phyloP scores from a whole-genome alignment of 2,113 vertebrate species.

The Rutilus rutilus region DNA sequence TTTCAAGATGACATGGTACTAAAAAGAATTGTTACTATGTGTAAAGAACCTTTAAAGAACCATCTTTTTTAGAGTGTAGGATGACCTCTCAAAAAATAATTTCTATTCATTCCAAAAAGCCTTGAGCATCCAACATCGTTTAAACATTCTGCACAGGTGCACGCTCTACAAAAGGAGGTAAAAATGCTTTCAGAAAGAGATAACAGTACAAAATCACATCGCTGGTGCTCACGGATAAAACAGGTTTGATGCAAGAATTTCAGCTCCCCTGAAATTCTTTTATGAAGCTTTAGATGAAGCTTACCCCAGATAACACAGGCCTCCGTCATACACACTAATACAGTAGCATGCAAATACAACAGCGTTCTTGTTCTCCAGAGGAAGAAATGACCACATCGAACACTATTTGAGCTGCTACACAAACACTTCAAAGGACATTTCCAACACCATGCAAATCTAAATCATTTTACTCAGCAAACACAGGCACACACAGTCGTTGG shows the following conservation, averaged over 20 bases:
- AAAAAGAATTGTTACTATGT: too few relatives aligned
- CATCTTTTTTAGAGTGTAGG: neutral
- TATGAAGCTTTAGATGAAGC: neutral
- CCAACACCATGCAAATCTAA: conserved; percentile 16
- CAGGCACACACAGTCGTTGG: neutral
- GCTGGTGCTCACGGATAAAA: conserved; percentile 1
- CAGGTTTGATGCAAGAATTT: conserved; percentile 32
- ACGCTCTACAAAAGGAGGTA: neutral
- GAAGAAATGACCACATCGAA: neutral
- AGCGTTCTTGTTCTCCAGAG: neutral
- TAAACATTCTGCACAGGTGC: conserved; percentile 22
- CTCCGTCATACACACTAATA: neutral
- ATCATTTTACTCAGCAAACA: neutral
- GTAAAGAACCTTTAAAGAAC: too few relatives aligned
- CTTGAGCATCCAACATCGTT: neutral
- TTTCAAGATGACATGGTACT: too few relatives aligned
- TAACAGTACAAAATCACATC: conserved; percentile 2
- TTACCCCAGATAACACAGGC: neutral
- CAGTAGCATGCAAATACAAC: neutral
- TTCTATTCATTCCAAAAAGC: neutral
- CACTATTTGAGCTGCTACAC: conserved; percentile 1
- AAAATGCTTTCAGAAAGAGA: conserved; percentile 7
- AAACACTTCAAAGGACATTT: neutral
- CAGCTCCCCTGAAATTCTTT: conserved; percentile 17
- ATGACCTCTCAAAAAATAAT: neutral